These are phyloP conservation scores for Pyralis farinalis DNA, from an alignment of 2,888 invertebrate species.

Conservation along the genomic window DNA sequence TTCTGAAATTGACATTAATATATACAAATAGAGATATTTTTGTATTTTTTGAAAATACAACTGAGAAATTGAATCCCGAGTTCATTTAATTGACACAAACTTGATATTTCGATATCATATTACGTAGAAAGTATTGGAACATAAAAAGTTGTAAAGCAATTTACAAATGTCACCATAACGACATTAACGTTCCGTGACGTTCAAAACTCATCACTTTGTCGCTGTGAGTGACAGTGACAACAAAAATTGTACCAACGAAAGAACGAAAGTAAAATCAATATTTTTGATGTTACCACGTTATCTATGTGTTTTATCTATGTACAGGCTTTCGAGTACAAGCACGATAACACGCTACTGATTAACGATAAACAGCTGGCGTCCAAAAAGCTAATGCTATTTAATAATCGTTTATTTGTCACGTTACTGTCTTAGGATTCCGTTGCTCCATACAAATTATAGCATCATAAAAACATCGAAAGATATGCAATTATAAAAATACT, in stretches of 20 bases:
- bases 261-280: constrained; percentile 60
- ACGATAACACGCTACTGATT: constrained; percentile 68
- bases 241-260: constrained; percentile 14
- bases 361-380: constrained; percentile 39
- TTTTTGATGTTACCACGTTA: constrained; percentile 56
- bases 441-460: background rate
- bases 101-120: no score
- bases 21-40: no score
- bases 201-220: background rate
- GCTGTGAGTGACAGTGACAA: background rate
- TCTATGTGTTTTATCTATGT: constrained; percentile 58
- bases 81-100: no score
- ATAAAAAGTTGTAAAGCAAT: background rate
- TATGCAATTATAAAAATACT: no score
- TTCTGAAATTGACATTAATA: no score
- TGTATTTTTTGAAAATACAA: no score
- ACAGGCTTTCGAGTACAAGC: constrained; percentile 23
- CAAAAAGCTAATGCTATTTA: constrained; percentile 32
- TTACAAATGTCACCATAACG: background rate
- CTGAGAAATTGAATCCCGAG: no score
- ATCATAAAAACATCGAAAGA: no score
- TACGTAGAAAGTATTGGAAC: background rate
- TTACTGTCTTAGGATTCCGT: no score
- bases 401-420: constrained; percentile 19
- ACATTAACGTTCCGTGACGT: constrained; percentile 5